Evolutionary conservation across 2,113 vertebrate species (phyloP).

Genomic region (Mixornis gularis): DNA sequence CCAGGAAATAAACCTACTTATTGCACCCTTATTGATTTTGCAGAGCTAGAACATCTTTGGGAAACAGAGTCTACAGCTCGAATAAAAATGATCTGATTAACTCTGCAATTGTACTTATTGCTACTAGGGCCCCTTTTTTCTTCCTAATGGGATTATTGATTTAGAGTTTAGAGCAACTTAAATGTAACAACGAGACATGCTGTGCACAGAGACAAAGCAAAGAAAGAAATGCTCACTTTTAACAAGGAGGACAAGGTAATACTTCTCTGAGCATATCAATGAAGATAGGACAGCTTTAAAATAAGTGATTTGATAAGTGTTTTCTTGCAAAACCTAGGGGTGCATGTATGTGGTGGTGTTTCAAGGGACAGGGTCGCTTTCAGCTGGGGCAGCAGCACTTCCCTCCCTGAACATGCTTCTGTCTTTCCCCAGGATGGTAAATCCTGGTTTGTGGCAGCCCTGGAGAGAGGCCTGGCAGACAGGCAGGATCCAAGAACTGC

Average conservation of each 20-base stretch:
- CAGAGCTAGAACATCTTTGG: neutral
- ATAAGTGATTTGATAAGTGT: neutral
- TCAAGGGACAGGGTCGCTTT: neutral
- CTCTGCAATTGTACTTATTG: slow-evolving; percentile 52
- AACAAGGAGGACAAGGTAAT: neutral
- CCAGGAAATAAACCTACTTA: neutral
- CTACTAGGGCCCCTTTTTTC: neutral
- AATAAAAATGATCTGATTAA: slow-evolving; percentile 56
- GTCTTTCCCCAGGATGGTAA: neutral
- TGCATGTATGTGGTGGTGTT: neutral
- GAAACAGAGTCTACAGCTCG: neutral
- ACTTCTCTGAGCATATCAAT: neutral
- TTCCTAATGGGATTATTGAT: slow-evolving; percentile 56
- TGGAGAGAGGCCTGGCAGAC: neutral
- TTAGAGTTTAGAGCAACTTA: slow-evolving; percentile 10
- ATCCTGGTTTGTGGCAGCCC: neutral
- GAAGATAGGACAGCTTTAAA: neutral
- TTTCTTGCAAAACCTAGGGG: neutral
- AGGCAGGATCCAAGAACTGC: neutral
- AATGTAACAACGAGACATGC: neutral
- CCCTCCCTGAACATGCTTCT: neutral
- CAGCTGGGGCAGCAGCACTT: neutral
- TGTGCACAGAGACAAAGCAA: neutral
- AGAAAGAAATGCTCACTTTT: neutral
- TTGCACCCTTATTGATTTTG: neutral